Base-by-base conservation (phyloP, 2,888 invertebrate genomes). In the Papilio protenor region DNA sequence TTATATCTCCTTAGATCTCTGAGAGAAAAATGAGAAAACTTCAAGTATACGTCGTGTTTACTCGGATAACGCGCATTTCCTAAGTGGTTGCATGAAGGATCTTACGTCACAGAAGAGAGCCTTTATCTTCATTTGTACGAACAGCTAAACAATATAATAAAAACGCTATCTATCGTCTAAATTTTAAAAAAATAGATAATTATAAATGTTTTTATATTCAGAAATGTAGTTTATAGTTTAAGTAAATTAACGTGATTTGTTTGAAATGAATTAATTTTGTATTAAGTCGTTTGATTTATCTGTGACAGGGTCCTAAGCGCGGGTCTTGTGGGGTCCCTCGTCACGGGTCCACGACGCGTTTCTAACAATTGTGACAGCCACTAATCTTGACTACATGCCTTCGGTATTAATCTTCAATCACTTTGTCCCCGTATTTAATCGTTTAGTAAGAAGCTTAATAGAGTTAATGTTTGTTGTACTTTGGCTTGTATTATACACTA, bases 361-460 rank as follows among this genome's bases (percentile, higher is more conserved):
- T 52, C 70, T 71, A 75, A 75, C 69, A 71, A 79, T 75, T 79
- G 77, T 80, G 81, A 80, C 77, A 73, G 79, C 55, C 75, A 75
- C 77, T 79, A 80, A 79, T 80, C 80, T 79, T 70, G 49, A 78
- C 33, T 69, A 78, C 78, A 73, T 61, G 79, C 69, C n/a, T 79
- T 80, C 21, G 33, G 70, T 78, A 79, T 81, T 81, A 79, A 79
- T 45, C 73, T 74, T 72, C 73, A 75, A 77, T 69, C 61, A 76
- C 70, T 78, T 49, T 71, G 47, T 64, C 21, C 70, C 64, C n/a
- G 52, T 77, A 49, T 12, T 21, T 66, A 52, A 75, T 75, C 40
- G 49, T 69, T 71, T 27, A 70, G 21, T 64, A 61, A 55, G 61
- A 61, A 55, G 47, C 59, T 70, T 78, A 64, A 64, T 64, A 75